Base-by-base conservation (phyloP, 2,888 invertebrate genomes). In the Noctuana brunneofusca region DNA sequence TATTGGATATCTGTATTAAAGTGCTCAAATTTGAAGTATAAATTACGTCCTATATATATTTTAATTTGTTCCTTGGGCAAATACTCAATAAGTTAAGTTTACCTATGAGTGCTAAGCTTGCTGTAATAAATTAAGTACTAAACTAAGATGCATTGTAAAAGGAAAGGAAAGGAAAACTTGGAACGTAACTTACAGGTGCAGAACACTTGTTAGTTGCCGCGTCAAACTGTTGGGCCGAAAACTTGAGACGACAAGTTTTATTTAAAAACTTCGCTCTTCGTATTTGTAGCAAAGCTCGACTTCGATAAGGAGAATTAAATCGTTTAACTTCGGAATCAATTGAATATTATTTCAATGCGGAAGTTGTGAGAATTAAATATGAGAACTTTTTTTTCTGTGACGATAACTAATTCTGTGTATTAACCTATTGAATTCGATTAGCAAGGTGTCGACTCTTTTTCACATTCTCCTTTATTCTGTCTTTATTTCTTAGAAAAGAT, bases 231-330 rank as follows among this genome's bases (percentile, higher is more conserved):
- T 63, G 66, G 22, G 63, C 62, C 59, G 54, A 64, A 63, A 65
- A 65, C 58, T 63, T 57, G 43, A 43, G 54, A 46, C 65, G 64
- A 68, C 65, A 69, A 71, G 65, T 71, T 71, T 66, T 70, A 71
- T 71, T 71, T 67, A 66, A 67, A 69, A 72, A 71, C 69, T 72
- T 53, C 35, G 48, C 46, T 63, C 52, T 59, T 48, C 49, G 24
- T 32, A 68, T 72, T 46, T 20, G 62, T 24, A 41, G 30, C 30
- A 43, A 55, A 41, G 49, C 30, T 57, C 50, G 41, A 52, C 63
- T 56, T 52, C 43, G 50, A 50, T 50, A 27, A 75, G 76, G 78
- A 75, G 77, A 78, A 73, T 74, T 27, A 50, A 50, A 27, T 50
- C 22, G 30, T 50, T 50, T 48, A 24, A 48, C 24, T 48, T 48